Evolutionary conservation across 1,140 invertebrate genomes (phyloP), one percentile per base, ranked within the genome.

Genomic region (Psix sp.): DNA sequence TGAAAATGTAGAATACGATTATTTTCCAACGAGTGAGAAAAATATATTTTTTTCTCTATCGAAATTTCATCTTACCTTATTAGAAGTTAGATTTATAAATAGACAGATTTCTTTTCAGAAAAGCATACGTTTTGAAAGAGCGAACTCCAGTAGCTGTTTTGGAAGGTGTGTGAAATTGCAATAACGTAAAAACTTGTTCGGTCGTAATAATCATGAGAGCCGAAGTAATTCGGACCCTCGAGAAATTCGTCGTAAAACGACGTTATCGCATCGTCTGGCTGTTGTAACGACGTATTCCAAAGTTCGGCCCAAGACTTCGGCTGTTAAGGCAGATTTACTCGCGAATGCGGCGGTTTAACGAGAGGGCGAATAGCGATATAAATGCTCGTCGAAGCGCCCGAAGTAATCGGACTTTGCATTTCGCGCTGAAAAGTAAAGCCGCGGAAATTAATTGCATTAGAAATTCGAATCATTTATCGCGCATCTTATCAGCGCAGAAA

Each of bases 261-360:
- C 70, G 70, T 73, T 73, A 73, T 73, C 70, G 70, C 54, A 38
- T 66, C 56, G 62, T 73, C 48, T 54, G 60, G 52, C 52, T 35
- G 60, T 39, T 33, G 60, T 66, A 73, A 73, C 60, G 60, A 52
- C 40, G 60, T 54, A 59, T 54, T 73, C 59, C 45, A 42, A 66
- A 66, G 33, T 73, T 72, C 26, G 24, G 70, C 39, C 26, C 18
- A 57, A 46, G 38, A 51, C 29, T 59, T 56, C 17, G 60, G 52
- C 46, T 38, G 60, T 72, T 73, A 60, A 46, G 35, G 35, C 56
- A 56, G 60, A 66, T 73, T 66, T 66, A 66, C 56, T 54, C 17
- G 46, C 42, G 15, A 49, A 29, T 15, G 31, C 18, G 46, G 35
- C 20, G 42, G 43, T 45, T 38, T 45, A 42, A 54, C 24, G 49